Evolutionary conservation across 2,113 vertebrate genomes (phyloP).

Genomic region (Physeter macrocephalus): DNA sequence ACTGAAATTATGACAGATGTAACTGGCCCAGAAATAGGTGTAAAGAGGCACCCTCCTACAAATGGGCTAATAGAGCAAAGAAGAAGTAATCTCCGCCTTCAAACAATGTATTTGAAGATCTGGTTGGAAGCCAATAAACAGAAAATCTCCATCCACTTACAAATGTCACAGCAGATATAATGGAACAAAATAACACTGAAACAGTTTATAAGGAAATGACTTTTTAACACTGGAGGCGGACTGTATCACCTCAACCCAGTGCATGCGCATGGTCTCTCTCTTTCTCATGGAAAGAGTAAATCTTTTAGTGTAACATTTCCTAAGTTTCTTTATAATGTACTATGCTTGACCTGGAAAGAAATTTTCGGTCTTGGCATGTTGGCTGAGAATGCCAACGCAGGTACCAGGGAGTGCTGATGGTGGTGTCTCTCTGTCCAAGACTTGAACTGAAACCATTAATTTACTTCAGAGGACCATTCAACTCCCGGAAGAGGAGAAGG

Average conservation of each 20-base stretch:
- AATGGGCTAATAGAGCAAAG: not conserved
- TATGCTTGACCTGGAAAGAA: not conserved
- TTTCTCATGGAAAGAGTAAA: not conserved
- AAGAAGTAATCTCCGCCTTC: not conserved
- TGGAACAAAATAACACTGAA: not conserved
- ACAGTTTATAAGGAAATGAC: not conserved
- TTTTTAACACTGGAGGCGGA: not conserved
- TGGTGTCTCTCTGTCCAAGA: not conserved
- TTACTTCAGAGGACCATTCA: not conserved
- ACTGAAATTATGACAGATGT: not conserved
- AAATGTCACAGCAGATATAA: not conserved
- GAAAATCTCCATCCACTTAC: not conserved
- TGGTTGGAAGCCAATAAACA: slow-evolving; percentile 12
- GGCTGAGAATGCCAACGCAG: not conserved
- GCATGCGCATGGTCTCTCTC: too few species aligned
- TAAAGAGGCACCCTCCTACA: not conserved
- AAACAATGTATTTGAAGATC: not conserved
- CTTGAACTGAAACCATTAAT: not conserved
- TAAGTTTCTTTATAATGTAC: not conserved
- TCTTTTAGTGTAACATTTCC: not conserved
- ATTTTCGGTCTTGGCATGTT: not conserved
- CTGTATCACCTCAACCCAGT: not conserved
- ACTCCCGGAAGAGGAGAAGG: not conserved
- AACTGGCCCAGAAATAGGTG: not conserved
- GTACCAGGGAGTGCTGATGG: not conserved